Base-by-base conservation (phyloP, 1,140 invertebrate genomes). In the Dreissena polymorpha region DNA sequence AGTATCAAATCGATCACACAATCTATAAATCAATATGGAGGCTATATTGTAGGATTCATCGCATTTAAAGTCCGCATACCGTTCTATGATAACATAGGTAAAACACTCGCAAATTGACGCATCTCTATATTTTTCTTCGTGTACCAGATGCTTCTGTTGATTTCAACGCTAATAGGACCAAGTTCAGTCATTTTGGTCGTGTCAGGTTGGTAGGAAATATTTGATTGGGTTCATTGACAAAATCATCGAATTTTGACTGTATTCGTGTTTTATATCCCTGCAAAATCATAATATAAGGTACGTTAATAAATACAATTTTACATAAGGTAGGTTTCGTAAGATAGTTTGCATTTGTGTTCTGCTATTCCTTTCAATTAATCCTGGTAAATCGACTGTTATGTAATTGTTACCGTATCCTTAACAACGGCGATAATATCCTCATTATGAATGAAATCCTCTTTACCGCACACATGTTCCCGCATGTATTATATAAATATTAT, bases 181-280 rank as follows among this genome's bases (percentile, higher is more conserved):
- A 94, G 95, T 65, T 95, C 94, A 0, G 95, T 95, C 64, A 95
- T 95, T 65, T 92, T 95, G 8, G 94, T 95, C 92, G 92, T 95
- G 49, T 93, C 95, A 63, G 95, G 95, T 87, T 73, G 71, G 21
- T 60, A n/a, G 16, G 12, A 6, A 2, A 2, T 60, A 60, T 60
- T n/a, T 2, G 16, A 60, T 60, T 3, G 57, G 21, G 16, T 23
- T 6, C 10, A 60, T 60, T 60, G 16, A 60, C 57, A 23, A 60
- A 60, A 60, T n/a, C 2, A 60, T 60, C 57, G 21, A 60, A 5
- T n/a, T n/a, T 60, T 60, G 21, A n/a, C 21, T 60, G 21, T 60
- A 3, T 60, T 39, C 39, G 2, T 39, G 39, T 39, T 39, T 39
- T 5, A 39, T 39, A 2, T 39, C 39, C 39, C 39, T 39, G 39